Conservation (phyloP, 2,113 vertebrate genomes). For the Bothrops jararaca region DNA sequence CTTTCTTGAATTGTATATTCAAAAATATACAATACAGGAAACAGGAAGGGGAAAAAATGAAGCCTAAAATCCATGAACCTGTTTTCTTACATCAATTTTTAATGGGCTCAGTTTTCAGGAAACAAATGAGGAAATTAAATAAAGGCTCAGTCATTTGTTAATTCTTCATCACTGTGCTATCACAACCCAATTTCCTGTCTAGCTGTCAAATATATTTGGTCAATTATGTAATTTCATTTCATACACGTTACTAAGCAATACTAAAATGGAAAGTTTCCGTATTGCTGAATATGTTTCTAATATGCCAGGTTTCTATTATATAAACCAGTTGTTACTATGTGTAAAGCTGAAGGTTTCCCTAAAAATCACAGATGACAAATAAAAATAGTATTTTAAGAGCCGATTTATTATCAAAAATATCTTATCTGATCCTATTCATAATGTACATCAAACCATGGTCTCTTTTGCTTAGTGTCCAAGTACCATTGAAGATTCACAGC, state of each 20-base stretch:
- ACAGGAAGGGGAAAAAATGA: not conserved
- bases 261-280: not conserved
- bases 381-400: not conserved
- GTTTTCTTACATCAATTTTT: not conserved
- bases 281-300: not conserved
- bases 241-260: not conserved
- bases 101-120: not conserved
- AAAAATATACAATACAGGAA: not conserved
- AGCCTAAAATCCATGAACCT: not conserved
- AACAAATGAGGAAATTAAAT: not conserved
- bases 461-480: not conserved
- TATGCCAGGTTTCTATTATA: not conserved
- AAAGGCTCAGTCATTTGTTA: not conserved
- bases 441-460: not conserved
- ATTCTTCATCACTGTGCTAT: not conserved
- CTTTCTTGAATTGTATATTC: not conserved
- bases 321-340: not conserved
- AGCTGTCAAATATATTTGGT: not conserved
- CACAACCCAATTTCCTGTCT: not conserved
- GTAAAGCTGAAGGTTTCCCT: not conserved
- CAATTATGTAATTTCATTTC: not conserved
- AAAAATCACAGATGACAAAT: not conserved
- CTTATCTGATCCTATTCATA: not conserved
- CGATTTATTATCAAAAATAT: not conserved
- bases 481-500: not conserved